Base-by-base conservation (phyloP, 2,888 invertebrate species). In the Schrankia costaestrigalis region DNA sequence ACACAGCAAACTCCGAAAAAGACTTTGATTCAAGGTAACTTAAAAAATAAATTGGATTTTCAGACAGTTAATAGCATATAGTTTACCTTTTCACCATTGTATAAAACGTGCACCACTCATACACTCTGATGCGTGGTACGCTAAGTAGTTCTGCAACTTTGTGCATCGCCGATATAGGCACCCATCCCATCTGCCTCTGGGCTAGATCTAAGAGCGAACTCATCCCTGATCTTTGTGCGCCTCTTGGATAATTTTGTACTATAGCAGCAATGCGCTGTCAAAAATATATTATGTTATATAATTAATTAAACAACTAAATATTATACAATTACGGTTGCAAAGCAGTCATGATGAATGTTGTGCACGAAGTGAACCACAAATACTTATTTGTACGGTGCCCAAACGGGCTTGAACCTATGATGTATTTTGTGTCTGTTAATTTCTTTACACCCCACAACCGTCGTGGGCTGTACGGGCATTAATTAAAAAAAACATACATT, bases 121-220 rank as follows among this genome's bases (percentile, higher is more conserved):
- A 85, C 1, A 85, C 81, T 35, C 86, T 73, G 39, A 85, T 71
- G 35, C 84, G 67, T 0, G 85, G 86, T 14, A 83, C 52, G 28
- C 57, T 49, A 2, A 86, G 62, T 2, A 82, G 46, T 19, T 79
- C 73, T 1, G 85, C 84, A 2, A 84, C 60, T 51, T 71, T 83
- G 41, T 86, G 77, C 84, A 83, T 82, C 3, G 83, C 84, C 3
- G 85, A 75, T 58, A 86, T 78, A 0, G 84, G 84, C 1, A 87
- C 56, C 86, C 86, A 87, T 11, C 86, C 86, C 0, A 78, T 72
- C 49, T 86, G 86, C 32, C 86, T 68, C 48, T 86, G 86, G 3
- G 61, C 85, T 3, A 86, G 64, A 27, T 84, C 86, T 33, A 82
- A 28, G 1, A 71, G 73, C 0, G 71, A 48, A 3, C 69, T 53